phyloP scores from a whole-genome alignment of 2,113 vertebrate species.

The Rattus rattus region DNA sequence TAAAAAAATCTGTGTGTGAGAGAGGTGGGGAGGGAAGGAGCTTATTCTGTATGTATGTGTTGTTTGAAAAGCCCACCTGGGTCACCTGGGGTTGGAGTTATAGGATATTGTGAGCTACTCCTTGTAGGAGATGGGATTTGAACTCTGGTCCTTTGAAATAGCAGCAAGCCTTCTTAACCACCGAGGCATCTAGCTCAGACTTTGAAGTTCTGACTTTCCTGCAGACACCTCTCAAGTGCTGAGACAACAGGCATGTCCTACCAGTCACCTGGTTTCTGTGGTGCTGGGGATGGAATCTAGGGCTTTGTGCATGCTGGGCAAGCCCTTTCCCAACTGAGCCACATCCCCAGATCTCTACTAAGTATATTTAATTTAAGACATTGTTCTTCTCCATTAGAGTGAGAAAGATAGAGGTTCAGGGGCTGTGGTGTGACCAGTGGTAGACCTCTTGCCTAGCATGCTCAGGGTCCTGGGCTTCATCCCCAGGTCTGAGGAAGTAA shows the following conservation, averaged over 20 bases:
- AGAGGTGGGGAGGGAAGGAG: fast-evolving
- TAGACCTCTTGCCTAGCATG: not conserved
- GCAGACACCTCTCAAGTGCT: not conserved
- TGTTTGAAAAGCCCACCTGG: not conserved
- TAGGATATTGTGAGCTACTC: not conserved
- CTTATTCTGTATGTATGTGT: not conserved
- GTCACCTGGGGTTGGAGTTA: not conserved
- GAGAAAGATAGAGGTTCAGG: not conserved
- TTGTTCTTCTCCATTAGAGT: not conserved
- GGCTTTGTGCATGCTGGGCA: not conserved
- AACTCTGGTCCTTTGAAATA: not conserved
- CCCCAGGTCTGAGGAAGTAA: not conserved
- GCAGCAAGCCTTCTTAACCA: not conserved
- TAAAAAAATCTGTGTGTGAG: not conserved
- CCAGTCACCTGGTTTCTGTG: not conserved
- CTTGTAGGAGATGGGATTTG: not conserved
- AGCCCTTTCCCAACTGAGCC: not conserved
- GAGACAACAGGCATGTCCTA: too few relatives aligned
- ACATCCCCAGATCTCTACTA: not conserved
- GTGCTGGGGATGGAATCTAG: not conserved
- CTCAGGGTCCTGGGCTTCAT: not conserved
- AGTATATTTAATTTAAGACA: not conserved
- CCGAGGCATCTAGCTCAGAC: not conserved
- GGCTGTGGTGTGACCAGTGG: not conserved
- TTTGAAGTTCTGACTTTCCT: not conserved